phyloP scores from a whole-genome alignment of 2,797 vertebrate genomes.

The Poeciliopsis presidionis region DNA sequence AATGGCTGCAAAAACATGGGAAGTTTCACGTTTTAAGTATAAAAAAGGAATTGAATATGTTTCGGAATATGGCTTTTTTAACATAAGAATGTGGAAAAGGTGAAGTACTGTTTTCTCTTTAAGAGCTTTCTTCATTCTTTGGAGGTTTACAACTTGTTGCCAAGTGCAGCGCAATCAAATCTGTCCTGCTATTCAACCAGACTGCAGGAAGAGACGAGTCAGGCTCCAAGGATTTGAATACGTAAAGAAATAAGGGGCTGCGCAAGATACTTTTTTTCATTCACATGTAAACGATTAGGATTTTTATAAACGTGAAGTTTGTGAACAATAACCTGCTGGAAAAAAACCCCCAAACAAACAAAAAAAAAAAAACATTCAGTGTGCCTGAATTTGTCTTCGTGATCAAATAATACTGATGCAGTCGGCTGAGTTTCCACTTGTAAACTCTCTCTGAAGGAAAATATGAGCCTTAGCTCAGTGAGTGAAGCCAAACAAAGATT shows the following conservation, averaged over 20 bases:
- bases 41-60: background rate
- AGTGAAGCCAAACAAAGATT: constrained; percentile 30
- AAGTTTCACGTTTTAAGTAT: background rate
- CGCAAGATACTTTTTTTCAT: background rate
- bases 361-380: background rate
- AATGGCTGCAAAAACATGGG: background rate
- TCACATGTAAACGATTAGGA: background rate
- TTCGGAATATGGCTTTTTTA: background rate
- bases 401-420: constrained; percentile 45
- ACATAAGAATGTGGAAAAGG: background rate
- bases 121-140: background rate
- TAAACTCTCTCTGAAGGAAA: constrained; percentile 41
- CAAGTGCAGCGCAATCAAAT: background rate
- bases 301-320: background rate
- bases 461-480: constrained; percentile 34
- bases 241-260: background rate
- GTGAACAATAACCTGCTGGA: background rate
- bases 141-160: background rate
- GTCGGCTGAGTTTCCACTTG: constrained; percentile 35
- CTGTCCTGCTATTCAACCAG: background rate
- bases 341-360: too few species aligned
- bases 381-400: constrained; percentile 54
- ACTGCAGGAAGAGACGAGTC: background rate
- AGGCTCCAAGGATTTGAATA: background rate
- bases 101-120: background rate